Base-by-base conservation (phyloP, 1,140 invertebrate genomes). In the Ladona fulva region DNA sequence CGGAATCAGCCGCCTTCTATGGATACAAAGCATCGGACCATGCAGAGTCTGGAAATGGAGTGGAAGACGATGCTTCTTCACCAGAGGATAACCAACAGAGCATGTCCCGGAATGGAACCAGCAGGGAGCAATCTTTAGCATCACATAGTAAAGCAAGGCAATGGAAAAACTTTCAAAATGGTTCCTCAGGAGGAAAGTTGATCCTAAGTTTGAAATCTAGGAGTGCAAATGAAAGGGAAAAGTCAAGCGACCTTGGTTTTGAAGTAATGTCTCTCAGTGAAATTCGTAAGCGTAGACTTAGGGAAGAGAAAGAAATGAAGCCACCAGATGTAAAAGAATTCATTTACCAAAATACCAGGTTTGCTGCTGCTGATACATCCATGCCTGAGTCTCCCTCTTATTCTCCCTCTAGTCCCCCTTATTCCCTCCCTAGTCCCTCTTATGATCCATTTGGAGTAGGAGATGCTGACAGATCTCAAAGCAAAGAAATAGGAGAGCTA, bases 1-100 rank as follows among this genome's bases (percentile, higher is more conserved):
- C 89, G 0, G 90, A 90, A 82, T 88, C 89, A 8, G 90, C 90
- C 7, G 89, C 90, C 25, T 91, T 87, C 83, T 92, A 91, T 83
- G 87, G 87, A 44, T 91, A 91, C 82, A 82, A 84, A 37, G 73
- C 74, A 25, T 11, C n/a, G 66, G 24, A 25, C 37, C 0, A 66
- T 66, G 52, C 52, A 6, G 52, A 66, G 14, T 66, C 52, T 66
- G 16, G 42, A 11, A 22, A 12, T 10, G 37, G 3, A n/a, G n/a
- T 74, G 25, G 25, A 73, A 75, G 74, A 24, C 42, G 74, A 80
- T 25, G 37, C 74, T 75, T 76, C n/a, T 76, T 42, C 76, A 1
- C 73, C 74, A 75, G n/a, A 80, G 75, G 42, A 80, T 75, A 52
- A 66, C 77, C 44, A 77, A 59, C 24, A 10, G 79, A 16, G 80